Evolutionary conservation across 2,888 invertebrate genomes (phyloP).

Genomic region (Schrankia costaestrigalis): DNA sequence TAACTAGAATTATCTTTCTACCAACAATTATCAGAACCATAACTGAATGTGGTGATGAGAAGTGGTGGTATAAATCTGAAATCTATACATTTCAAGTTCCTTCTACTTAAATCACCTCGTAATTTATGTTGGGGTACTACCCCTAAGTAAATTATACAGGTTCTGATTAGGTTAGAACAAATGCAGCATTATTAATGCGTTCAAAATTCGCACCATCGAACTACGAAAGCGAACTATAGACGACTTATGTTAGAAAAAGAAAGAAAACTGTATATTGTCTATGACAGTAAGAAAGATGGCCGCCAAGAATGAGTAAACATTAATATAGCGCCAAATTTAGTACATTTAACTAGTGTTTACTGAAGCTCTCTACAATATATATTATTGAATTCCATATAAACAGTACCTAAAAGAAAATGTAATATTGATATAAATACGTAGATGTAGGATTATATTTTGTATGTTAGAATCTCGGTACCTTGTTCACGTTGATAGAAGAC

Average conservation of each 20-base stretch:
- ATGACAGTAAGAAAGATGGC: constrained; percentile 25
- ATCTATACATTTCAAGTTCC: constrained; percentile 60
- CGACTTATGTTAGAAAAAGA: constrained; percentile 35
- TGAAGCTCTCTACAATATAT: constrained; percentile 52
- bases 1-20: constrained; percentile 40
- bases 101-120: constrained; percentile 81
- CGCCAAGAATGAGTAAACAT: constrained; percentile 22
- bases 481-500: constrained; percentile 42
- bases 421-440: constrained; percentile 36
- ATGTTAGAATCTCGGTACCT: constrained; percentile 74
- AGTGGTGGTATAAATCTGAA: constrained; percentile 64
- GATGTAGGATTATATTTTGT: constrained; percentile 45
- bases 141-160: constrained; percentile 80
- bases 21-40: constrained; percentile 77
- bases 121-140: constrained; percentile 71
- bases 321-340: constrained; percentile 29
- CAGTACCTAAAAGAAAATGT: constrained; percentile 57
- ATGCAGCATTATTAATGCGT: constrained; percentile 37
- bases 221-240: constrained; percentile 54
- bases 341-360: constrained; percentile 21
- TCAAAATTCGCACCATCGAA: constrained; percentile 61
- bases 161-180: constrained; percentile 80
- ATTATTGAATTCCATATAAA: constrained; percentile 45
- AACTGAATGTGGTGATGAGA: constrained; percentile 63
- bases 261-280: constrained; percentile 18